These are phyloP conservation scores for Megastigmus dorsalis DNA, from an alignment of 2,888 invertebrate genomes.

Conservation along the genomic window DNA sequence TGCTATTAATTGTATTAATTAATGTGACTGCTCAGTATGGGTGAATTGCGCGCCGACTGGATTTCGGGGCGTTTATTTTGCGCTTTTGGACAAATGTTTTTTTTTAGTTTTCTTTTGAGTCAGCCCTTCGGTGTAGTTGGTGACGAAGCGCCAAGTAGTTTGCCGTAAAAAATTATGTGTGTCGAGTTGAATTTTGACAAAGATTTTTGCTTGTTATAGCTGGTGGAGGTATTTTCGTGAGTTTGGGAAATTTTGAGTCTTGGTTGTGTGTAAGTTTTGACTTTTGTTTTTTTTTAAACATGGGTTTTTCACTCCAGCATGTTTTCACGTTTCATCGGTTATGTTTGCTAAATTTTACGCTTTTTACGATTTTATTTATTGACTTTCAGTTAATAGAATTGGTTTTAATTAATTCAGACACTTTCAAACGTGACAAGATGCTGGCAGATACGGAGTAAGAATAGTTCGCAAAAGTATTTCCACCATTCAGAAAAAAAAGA, in stretches of 20 bases:
- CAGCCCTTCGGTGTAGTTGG: neutral
- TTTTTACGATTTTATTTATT: neutral
- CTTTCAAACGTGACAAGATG: too few species aligned
- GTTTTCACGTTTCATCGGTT: neutral
- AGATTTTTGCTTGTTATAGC: neutral
- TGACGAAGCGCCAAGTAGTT: neutral
- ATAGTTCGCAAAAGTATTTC: neutral
- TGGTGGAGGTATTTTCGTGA: neutral
- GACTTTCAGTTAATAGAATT: too few species aligned
- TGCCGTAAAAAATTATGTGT: neutral
- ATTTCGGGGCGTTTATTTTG: slow-evolving; percentile 32
- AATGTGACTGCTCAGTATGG: slow-evolving; percentile 21
- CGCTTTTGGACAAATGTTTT: neutral
- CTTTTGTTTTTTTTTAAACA: neutral
- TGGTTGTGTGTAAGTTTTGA: neutral
- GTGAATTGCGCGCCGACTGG: slow-evolving; percentile 36
- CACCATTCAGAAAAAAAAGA: neutral
- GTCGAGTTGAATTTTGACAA: neutral
- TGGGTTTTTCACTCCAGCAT: neutral
- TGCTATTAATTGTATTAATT: slow-evolving; percentile 39
- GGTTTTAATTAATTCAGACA: too few species aligned
- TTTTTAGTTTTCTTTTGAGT: neutral
- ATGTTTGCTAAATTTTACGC: neutral
- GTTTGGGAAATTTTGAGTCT: neutral
- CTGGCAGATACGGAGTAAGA: too few species aligned